phyloP scores from a whole-genome alignment of 2,888 invertebrate species.

The Pachycephus smyrnensis region DNA sequence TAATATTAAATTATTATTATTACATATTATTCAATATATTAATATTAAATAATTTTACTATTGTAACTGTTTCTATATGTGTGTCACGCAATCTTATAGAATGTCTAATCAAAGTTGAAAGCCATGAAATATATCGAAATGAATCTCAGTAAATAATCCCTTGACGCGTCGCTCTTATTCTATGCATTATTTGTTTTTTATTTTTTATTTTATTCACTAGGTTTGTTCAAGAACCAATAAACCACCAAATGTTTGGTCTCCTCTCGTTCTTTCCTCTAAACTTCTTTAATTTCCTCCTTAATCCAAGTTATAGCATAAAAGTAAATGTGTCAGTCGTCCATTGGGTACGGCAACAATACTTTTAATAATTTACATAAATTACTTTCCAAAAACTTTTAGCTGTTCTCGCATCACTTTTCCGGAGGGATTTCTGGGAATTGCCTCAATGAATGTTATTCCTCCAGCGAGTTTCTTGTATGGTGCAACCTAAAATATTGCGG shows the following conservation, averaged over 20 bases:
- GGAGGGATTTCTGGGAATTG: constrained; percentile 80
- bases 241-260: no score
- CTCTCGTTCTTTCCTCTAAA: no score
- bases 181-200: no score
- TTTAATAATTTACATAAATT: background rate
- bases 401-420: constrained; percentile 83
- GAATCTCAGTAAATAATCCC: constrained; percentile 37
- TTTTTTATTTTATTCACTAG: no score
- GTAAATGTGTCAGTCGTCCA: background rate
- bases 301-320: background rate
- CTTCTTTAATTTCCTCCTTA: no score
- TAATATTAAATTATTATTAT: constrained; percentile 4
- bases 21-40: constrained; percentile 18
- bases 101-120: constrained; percentile 57
- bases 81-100: constrained; percentile 55
- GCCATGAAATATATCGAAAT: constrained; percentile 50
- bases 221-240: no score
- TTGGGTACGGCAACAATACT: background rate
- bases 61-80: constrained; percentile 58
- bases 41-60: constrained; percentile 44
- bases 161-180: no score
- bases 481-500: constrained; percentile 66
- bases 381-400: constrained; percentile 68
- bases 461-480: constrained; percentile 80
- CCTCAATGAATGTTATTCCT: constrained; percentile 76